Base-by-base conservation (phyloP, 2,888 invertebrate genomes). In the Halictus quadricinctus region DNA sequence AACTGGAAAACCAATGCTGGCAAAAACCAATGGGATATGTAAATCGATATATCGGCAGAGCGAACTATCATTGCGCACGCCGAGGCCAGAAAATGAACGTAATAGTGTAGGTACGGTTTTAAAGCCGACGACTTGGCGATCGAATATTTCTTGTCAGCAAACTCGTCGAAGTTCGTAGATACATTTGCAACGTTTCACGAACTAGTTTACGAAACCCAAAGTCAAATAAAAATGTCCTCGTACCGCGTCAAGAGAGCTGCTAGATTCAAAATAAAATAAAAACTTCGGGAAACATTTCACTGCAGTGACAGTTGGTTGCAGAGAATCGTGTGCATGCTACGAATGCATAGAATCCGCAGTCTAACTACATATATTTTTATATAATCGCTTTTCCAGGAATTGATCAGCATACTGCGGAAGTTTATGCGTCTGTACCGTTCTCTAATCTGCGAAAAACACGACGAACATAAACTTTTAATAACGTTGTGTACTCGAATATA, bases 291-390 rank as follows among this genome's bases (percentile, higher is more conserved):
- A 60, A 60, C 60, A 60, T 60, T 60, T 60, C n/a, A 12, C 60
- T 13, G 60, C 60, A 60, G 60, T 25, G 88, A 86, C 36, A 70
- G 64, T 29, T 74, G 46, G 25, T 76, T 21, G 66, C 66, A 21
- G 66, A 8, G 66, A 8, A 36, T 66, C 29, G 15, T 29, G 29
- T 66, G 66, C 66, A 66, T 66, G 66, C 29, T 66, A 66, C 36
- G 21, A 36, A 66, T 36, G 21, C 36, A 66, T 29, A 36, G 66
- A 36, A 66, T 66, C 60, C 60, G 60, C 60, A 60, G 60, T 60
- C 60, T 25, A 2, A 25, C 60, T 25, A 60, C 25, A 60, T 60
- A 60, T 25, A 66, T 66, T 36, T 36, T 66, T 66, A 18, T 66
- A 7, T 66, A 36, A 66, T 66, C 66, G 36, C 15, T 18, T 36